A percentile compares a stretch with the other conserved stretches of the same genome.
phyloP scores from a whole-genome alignment of 1,140 invertebrate species.

The Geopemphigus sp. region DNA sequence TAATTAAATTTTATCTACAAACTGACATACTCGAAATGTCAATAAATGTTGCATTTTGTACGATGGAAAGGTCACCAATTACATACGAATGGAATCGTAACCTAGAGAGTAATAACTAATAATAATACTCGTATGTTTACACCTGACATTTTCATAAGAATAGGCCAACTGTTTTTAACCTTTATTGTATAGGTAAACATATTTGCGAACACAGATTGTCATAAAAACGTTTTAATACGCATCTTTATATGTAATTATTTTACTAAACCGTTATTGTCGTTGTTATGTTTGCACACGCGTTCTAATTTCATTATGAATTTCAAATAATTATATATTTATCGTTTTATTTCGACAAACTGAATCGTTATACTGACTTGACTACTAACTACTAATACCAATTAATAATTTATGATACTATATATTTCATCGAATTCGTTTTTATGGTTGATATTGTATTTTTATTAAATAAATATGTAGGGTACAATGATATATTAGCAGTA shows the following conservation, averaged over 20 bases:
- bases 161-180: conserved; percentile 33
- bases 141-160: conserved; percentile 31
- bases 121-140: neutral
- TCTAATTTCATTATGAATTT: too few relatives aligned
- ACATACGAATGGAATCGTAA: conserved; percentile 34
- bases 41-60: conserved; percentile 27
- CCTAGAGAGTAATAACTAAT: conserved; percentile 17
- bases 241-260: neutral
- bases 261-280: too few relatives aligned
- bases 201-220: neutral
- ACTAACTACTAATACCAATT: too few relatives aligned
- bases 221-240: neutral
- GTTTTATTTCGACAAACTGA: too few relatives aligned
- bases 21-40: conserved; percentile 35
- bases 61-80: conserved; percentile 11
- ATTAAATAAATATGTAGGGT: too few relatives aligned
- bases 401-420: too few relatives aligned
- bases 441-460: neutral
- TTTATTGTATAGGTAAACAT: neutral
- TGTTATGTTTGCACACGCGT: neutral
- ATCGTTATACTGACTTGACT: too few relatives aligned
- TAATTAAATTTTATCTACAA: conserved; percentile 20
- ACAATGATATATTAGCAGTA: too few relatives aligned
- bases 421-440: too few relatives aligned
- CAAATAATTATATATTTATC: too few relatives aligned